Evolutionary conservation across 1,140 invertebrate species (phyloP), one percentile per base, ranked within the genome.

Genomic region (Lepidurus packardi): DNA sequence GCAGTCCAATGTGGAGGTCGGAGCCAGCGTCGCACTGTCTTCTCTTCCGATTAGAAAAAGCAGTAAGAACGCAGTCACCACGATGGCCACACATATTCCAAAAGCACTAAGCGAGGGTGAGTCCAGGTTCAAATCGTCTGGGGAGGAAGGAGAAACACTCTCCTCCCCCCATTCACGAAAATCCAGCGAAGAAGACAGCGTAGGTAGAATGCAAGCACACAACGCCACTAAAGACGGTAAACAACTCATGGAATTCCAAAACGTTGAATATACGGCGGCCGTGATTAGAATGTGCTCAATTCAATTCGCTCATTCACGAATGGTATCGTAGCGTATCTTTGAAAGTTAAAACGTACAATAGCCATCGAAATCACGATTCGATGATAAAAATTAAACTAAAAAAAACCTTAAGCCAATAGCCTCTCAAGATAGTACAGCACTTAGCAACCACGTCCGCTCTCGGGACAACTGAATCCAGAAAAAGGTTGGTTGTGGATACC

Each of bases 171-270:
- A 16, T 21, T 65, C n/a, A 7, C 6, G 16, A 65, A 65, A 65
- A 21, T 21, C 53, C 53, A 65, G 53, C 53, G 53, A 65, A n/a
- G 53, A 65, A 65, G 53, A 65, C 53, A 65, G 21, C 53, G 21
- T 13, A 13, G 21, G 21, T 65, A 65, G 21, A 65, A 13, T 65
- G 13, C 53, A 65, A 13, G 7, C 16, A 21, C 13, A 65, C 16
- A 21, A 1, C 53, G 8, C 21, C 7, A 16, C 53, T 65, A 21
- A 0, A 65, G 21, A n/a, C 16, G 16, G 53, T 65, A 65, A 65
- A 65, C 53, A 65, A 7, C 9, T 21, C 13, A 34, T 34, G 34
- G 34, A 3, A 34, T 34, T 34, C 34, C 34, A 34, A 34, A 34
- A 34, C 34, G 34, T 34, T 34, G 34, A 34, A 4, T 3, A 34